Percentiles rank a stretch among this genome's conserved stretches.
phyloP scores from a whole-genome alignment of 2,888 invertebrate species.

The Tenthredo notha region DNA sequence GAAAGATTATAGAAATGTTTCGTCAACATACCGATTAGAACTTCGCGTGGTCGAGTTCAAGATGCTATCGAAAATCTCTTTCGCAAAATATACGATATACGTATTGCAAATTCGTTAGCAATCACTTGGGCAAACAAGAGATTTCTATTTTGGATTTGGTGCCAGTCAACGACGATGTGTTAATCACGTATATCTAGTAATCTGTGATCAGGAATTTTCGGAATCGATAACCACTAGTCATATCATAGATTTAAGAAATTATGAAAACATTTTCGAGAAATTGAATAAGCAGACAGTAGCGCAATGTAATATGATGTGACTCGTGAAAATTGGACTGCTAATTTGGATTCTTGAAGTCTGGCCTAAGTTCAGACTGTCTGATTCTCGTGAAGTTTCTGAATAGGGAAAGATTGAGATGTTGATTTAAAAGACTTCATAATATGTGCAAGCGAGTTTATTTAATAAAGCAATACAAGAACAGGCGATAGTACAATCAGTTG shows the following conservation, averaged over 20 bases:
- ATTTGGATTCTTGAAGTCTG: neutral
- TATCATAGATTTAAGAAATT: neutral
- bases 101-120: neutral
- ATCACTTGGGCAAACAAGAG: neutral
- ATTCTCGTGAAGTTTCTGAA: neutral
- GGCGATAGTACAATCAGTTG: neutral
- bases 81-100: neutral
- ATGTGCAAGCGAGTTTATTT: neutral
- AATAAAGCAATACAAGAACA: neutral
- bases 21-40: neutral
- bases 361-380: neutral
- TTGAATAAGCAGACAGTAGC: neutral
- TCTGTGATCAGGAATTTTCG: neutral
- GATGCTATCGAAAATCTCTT: neutral
- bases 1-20: neutral
- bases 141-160: neutral
- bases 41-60: neutral
- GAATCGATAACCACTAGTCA: neutral
- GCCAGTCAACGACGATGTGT: neutral
- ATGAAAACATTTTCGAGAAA: neutral
- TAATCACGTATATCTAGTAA: neutral
- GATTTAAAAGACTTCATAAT: neutral
- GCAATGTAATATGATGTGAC: neutral
- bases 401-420: no score
- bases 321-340: no score